Conservation (phyloP, 2,797 vertebrate species). For the Sebastes nivosus region DNA sequence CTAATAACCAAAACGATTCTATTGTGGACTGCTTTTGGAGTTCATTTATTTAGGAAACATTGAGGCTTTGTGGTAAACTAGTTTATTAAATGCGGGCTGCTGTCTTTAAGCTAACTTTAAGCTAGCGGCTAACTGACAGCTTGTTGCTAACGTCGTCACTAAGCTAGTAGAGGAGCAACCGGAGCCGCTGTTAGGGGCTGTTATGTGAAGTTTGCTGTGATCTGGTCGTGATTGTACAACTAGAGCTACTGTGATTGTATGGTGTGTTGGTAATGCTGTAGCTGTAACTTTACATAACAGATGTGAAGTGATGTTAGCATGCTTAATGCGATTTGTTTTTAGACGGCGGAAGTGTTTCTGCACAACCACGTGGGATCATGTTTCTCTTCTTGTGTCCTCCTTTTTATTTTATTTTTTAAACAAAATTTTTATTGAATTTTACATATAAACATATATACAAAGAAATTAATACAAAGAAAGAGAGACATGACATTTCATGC, state of each 20-base stretch:
- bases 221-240: not conserved
- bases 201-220: conserved; percentile 12
- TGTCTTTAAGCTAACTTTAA: too few relatives aligned
- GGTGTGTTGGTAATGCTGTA: too few relatives aligned
- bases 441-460: too few relatives aligned
- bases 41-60: too few relatives aligned
- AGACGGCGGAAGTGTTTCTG: conserved; percentile 34
- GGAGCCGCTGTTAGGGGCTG: not conserved
- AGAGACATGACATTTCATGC: too few relatives aligned
- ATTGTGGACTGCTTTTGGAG: too few relatives aligned
- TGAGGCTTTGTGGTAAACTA: too few relatives aligned
- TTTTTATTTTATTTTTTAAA: too few relatives aligned
- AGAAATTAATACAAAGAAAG: too few relatives aligned
- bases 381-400: not conserved
- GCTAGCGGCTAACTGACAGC: conserved; percentile 10
- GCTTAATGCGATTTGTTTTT: conserved; percentile 24
- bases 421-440: too few relatives aligned
- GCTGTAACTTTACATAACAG: not conserved
- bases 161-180: conserved; percentile 46
- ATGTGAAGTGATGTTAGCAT: not conserved
- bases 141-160: conserved; percentile 48
- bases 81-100: too few relatives aligned
- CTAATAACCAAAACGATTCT: too few relatives aligned
- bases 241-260: not conserved
- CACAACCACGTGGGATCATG: conserved; percentile 72